Evolutionary conservation across 2,888 invertebrate species (phyloP).

Genomic region (Volucella inflata): DNA sequence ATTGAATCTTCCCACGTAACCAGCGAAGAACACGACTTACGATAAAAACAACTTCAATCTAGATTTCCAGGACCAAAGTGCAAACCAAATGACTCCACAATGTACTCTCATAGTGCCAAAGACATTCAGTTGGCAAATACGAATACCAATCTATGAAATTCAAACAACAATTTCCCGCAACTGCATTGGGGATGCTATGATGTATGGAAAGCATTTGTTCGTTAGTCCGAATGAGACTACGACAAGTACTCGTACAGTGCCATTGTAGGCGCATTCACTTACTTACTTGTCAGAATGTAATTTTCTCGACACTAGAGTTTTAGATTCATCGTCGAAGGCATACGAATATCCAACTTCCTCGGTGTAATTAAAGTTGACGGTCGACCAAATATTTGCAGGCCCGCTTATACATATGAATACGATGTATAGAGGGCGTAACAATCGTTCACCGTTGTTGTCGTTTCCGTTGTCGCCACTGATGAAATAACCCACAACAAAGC

Average conservation of each 20-base stretch:
- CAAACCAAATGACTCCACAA: not conserved
- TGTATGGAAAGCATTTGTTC: not conserved
- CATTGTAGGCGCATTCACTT: constrained; percentile 7
- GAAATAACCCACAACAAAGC: constrained; percentile 18
- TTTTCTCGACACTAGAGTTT: too few relatives aligned
- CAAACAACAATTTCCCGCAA: constrained; percentile 27
- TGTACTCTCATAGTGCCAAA: not conserved
- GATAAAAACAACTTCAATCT: too few relatives aligned
- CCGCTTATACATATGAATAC: constrained; percentile 1
- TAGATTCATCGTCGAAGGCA: not conserved
- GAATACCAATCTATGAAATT: constrained; percentile 19
- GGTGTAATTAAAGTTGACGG: constrained; percentile 57
- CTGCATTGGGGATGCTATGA: not conserved
- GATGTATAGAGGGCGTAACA: not conserved
- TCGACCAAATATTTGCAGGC: constrained; percentile 54
- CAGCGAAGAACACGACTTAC: too few relatives aligned
- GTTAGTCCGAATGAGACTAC: too few relatives aligned
- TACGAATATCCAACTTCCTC: not conserved
- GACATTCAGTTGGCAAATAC: not conserved
- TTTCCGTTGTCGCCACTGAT: constrained; percentile 1
- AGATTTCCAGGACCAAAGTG: not conserved
- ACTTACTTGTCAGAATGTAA: not conserved
- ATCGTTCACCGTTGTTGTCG: not conserved
- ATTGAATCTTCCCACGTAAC: too few relatives aligned
- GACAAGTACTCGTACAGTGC: not conserved